Percentiles rank a stretch among this genome's conserved stretches.
Evolutionary conservation across 2,888 invertebrate genomes (phyloP).

Genomic region (Agrotis puta): DNA sequence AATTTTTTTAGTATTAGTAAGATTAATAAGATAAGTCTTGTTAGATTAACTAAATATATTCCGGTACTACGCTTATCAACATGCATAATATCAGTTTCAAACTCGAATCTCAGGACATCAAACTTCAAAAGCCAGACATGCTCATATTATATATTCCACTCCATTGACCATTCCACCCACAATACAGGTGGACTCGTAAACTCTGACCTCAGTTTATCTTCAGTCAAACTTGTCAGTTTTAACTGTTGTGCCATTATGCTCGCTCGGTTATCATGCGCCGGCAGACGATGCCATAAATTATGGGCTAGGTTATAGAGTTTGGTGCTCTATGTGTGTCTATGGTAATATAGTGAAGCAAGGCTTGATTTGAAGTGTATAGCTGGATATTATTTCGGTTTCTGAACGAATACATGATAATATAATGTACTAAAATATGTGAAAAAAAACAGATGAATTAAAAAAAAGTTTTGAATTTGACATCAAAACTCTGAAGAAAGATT

Average conservation of each 20-base stretch:
- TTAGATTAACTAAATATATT: background rate
- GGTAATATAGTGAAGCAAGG: conserved; percentile 14
- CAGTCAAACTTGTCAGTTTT: conserved; percentile 56
- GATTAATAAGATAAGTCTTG: no score
- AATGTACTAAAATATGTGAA: background rate
- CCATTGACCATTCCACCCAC: conserved; percentile 17
- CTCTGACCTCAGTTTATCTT: conserved; percentile 49
- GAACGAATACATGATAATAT: background rate
- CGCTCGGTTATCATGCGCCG: conserved; percentile 57
- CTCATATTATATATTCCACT: conserved; percentile 27
- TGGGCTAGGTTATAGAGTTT: conserved; percentile 35
- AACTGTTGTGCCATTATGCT: conserved; percentile 53
- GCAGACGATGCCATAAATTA: conserved; percentile 71
- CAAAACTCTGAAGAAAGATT: no score
- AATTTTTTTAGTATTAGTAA: no score
- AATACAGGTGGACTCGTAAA: conserved; percentile 45
- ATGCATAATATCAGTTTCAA: background rate
- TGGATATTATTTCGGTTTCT: background rate
- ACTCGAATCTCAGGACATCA: conserved; percentile 6
- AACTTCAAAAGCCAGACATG: conserved; percentile 8
- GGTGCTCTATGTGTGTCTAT: conserved; percentile 23
- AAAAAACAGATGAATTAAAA: no score
- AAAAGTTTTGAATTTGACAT: no score
- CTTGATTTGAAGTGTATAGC: conserved; percentile 11
- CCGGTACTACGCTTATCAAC: background rate